Conservation (phyloP, 1,140 invertebrate genomes). For the Psilanteris sp. region DNA sequence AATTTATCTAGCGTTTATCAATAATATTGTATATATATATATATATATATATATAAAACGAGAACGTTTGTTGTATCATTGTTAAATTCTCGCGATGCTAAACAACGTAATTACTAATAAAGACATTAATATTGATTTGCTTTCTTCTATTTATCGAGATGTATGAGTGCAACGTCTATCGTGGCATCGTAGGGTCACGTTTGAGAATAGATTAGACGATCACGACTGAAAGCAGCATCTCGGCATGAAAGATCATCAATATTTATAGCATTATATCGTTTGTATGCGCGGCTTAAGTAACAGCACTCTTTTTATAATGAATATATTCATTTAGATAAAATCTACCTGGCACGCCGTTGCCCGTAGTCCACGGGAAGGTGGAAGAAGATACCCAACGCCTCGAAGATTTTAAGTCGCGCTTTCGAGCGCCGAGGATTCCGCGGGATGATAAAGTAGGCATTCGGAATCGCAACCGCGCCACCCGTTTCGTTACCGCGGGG, state of each 20-base stretch:
- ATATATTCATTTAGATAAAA: conserved; percentile 72
- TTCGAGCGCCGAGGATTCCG: conserved; percentile 29
- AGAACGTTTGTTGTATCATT: too few species aligned
- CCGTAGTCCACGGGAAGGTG: conserved; percentile 15
- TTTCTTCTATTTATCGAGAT: conserved; percentile 71
- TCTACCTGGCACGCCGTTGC: conserved; percentile 63
- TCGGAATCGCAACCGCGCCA: too few species aligned
- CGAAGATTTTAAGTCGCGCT: conserved; percentile 42
- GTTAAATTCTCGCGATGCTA: too few species aligned
- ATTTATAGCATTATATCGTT: conserved; percentile 69
- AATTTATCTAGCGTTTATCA: too few species aligned
- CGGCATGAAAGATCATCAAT: conserved; percentile 68
- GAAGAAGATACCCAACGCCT: conserved; percentile 35
- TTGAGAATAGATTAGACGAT: conserved; percentile 76
- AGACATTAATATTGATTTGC: conserved; percentile 78
- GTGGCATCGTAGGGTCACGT: conserved; percentile 69
- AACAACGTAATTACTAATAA: conserved; percentile 73
- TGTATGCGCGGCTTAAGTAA: conserved; percentile 65
- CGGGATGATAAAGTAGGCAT: conserved; percentile 26
- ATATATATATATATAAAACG: too few species aligned
- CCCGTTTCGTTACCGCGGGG: too few species aligned
- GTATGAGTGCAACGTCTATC: conserved; percentile 68
- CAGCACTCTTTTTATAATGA: conserved; percentile 69
- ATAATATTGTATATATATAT: too few species aligned
- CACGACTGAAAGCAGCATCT: conserved; percentile 71